phyloP scores from a whole-genome alignment of 2,888 invertebrate species.

The Nasonia oneida region DNA sequence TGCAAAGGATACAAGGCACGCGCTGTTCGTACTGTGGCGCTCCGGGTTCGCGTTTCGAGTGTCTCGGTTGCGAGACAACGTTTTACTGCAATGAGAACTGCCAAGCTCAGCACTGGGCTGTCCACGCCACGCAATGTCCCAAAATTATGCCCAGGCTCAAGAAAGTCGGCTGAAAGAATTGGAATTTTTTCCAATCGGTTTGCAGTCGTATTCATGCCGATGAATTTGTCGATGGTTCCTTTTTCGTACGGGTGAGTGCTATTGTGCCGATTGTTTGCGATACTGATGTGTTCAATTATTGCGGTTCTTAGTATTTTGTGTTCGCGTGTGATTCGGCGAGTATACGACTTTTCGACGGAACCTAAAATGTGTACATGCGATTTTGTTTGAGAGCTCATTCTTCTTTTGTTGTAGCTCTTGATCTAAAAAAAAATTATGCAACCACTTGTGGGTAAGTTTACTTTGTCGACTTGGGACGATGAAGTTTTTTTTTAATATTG shows the following conservation, averaged over 20 bases:
- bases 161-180: slow-evolving; percentile 67
- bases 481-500: not conserved
- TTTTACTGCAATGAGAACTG: slow-evolving; percentile 75
- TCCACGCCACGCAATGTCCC: slow-evolving; percentile 72
- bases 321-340: not conserved
- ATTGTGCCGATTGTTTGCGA: slow-evolving; percentile 13
- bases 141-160: slow-evolving; percentile 76
- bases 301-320: not conserved
- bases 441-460: not conserved
- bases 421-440: not conserved
- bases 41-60: slow-evolving; percentile 71
- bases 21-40: slow-evolving; percentile 72
- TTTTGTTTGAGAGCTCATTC: not conserved
- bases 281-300: slow-evolving; percentile 49
- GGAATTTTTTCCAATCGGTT: not conserved
- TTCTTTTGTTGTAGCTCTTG: not conserved
- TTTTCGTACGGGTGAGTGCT: not conserved
- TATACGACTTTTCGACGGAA: not conserved
- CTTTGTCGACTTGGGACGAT: not conserved
- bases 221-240: slow-evolving; percentile 21
- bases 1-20: not conserved
- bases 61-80: slow-evolving; percentile 73
- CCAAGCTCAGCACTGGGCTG: slow-evolving; percentile 73
- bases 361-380: not conserved
- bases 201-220: not conserved